Evolutionary conservation across 2,797 vertebrate genomes (phyloP).

Genomic region (Lepilemur ruficaudatus): DNA sequence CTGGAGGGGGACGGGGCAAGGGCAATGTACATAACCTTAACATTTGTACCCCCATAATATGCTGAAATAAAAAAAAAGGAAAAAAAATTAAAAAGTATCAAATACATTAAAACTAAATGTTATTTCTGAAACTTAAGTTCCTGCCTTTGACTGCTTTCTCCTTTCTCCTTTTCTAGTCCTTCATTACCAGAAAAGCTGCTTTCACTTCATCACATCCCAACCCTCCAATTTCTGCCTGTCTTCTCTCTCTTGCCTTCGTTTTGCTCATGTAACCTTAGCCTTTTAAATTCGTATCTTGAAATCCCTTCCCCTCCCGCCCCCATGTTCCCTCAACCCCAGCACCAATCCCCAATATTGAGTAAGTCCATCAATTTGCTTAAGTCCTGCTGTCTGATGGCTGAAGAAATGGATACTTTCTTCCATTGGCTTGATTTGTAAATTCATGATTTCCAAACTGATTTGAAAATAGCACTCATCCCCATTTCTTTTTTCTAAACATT

Average conservation of each 20-base stretch:
- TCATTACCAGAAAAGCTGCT: background rate
- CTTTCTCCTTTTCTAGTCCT: background rate
- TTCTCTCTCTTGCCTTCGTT: background rate
- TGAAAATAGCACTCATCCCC: background rate
- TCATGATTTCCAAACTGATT: background rate
- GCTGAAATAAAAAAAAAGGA: no score
- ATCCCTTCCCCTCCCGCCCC: background rate
- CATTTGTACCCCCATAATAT: no score
- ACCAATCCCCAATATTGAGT: background rate
- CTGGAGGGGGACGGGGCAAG: no score
- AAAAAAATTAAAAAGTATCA: background rate
- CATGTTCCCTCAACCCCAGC: background rate
- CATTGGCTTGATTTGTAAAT: background rate
- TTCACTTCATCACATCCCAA: no score
- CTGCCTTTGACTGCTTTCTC: background rate
- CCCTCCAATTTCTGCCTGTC: background rate
- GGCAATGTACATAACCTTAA: no score
- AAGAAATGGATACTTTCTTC: background rate
- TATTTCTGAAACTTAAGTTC: background rate
- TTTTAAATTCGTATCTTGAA: background rate
- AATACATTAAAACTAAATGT: background rate
- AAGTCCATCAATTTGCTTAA: background rate
- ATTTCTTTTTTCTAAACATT: background rate
- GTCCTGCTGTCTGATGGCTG: background rate
- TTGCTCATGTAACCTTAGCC: background rate